These are phyloP conservation scores for Pseudopodoces humilis DNA, from an alignment of 2,113 vertebrate genomes.

Conservation along the genomic window DNA sequence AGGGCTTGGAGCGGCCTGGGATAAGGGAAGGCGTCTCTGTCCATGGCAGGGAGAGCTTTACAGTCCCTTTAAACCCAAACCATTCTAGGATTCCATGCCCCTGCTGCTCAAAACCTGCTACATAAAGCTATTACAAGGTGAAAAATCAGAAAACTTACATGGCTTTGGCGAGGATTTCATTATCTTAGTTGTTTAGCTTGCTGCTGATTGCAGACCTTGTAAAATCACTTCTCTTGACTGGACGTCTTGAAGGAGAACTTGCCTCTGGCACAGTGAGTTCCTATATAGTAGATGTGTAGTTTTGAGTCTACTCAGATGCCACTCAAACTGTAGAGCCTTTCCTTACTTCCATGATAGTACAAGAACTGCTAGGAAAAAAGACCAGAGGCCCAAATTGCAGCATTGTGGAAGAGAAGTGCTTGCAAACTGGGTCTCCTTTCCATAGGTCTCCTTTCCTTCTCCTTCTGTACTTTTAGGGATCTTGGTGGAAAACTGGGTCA, in stretches of 20 bases:
- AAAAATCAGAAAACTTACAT: not conserved
- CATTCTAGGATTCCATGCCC: not conserved
- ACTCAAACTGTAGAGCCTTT: not conserved
- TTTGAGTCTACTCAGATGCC: not conserved
- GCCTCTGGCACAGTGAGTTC: not conserved
- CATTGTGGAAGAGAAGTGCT: not conserved
- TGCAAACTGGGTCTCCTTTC: not conserved
- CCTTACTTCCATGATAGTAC: not conserved
- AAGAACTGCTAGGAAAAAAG: not conserved
- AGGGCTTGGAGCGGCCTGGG: accelerated
- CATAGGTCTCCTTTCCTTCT: too few species aligned
- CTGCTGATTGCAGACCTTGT: not conserved
- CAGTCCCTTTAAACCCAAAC: not conserved
- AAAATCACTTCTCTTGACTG: not conserved
- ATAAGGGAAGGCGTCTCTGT: not conserved
- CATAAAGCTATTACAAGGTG: not conserved
- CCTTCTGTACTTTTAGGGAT: not conserved
- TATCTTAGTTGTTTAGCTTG: not conserved
- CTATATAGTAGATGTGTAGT: not conserved
- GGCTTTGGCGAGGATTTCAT: not conserved
- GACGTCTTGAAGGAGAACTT: not conserved
- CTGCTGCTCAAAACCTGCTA: not conserved
- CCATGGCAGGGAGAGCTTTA: not conserved
- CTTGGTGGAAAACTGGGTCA: not conserved
- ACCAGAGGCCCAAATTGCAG: not conserved